Evolutionary conservation across 2,113 vertebrate genomes (phyloP).

Genomic region (Pangasianodon gigas): DNA sequence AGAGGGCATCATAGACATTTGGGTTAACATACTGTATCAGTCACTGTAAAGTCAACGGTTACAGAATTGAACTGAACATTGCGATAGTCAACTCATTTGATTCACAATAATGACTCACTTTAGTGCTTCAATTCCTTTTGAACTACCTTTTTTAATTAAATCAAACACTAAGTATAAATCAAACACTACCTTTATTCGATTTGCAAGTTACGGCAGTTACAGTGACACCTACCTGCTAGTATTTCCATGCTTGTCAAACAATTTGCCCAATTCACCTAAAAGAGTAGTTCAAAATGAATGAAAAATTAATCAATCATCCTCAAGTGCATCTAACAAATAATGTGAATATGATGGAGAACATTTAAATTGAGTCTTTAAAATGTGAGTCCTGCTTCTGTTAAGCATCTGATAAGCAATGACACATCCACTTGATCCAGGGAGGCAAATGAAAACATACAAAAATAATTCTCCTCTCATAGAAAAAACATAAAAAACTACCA

Average conservation of each 20-base stretch:
- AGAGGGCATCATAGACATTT: not conserved
- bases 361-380: not conserved
- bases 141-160: not conserved
- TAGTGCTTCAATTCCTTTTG: not conserved
- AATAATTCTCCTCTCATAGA: slow-evolving; percentile 57
- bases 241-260: not conserved
- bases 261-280: not conserved
- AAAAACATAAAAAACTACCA: slow-evolving; percentile 67
- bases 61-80: not conserved
- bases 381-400: slow-evolving; percentile 39
- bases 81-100: not conserved
- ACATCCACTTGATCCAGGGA: slow-evolving; percentile 56
- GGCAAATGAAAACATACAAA: slow-evolving; percentile 62
- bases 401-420: slow-evolving; percentile 61
- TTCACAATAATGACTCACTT: not conserved
- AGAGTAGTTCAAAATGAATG: not conserved
- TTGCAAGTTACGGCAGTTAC: not conserved
- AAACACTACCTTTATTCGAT: not conserved
- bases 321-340: not conserved
- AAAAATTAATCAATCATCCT: not conserved
- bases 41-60: not conserved
- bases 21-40: not conserved
- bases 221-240: not conserved
- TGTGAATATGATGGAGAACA: not conserved
- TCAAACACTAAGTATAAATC: not conserved